A percentile compares a stretch with the other conserved stretches of the same genome.
Conservation (phyloP, 2,888 invertebrate genomes). For the Acleris cristana region DNA sequence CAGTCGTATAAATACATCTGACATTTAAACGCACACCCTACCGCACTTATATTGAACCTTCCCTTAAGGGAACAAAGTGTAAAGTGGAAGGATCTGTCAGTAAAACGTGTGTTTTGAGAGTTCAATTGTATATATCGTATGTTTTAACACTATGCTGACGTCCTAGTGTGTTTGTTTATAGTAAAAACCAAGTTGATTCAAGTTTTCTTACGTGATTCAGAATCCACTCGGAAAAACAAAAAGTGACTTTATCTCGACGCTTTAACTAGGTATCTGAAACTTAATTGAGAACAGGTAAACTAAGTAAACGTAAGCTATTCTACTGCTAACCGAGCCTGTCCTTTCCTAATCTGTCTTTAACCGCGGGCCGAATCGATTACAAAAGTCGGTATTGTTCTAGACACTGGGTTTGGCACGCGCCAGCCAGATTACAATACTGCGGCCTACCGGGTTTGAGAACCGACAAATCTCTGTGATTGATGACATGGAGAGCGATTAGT, state of each 20-base stretch:
- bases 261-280: too few species aligned
- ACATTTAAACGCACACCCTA: conserved; percentile 17
- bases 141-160: too few species aligned
- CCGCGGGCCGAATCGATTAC: conserved; percentile 1
- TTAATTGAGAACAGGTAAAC: background rate
- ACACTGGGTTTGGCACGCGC: background rate
- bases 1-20: conserved; percentile 32
- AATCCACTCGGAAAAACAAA: too few species aligned
- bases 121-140: background rate
- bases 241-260: too few species aligned
- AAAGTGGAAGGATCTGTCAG: conserved; percentile 2
- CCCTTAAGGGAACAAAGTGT: background rate
- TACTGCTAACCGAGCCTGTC: background rate
- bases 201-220: too few species aligned
- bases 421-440: background rate
- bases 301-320: background rate
- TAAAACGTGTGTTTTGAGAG: background rate
- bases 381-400: background rate
- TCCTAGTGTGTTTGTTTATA: too few species aligned
- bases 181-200: too few species aligned
- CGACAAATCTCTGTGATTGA: conserved; percentile 2
- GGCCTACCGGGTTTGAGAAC: background rate
- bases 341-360: background rate
- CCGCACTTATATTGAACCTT: conserved; percentile 5
- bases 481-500: background rate